Evolutionary conservation across 2,797 vertebrate genomes (phyloP).

Genomic region (Gallinago stenura): DNA sequence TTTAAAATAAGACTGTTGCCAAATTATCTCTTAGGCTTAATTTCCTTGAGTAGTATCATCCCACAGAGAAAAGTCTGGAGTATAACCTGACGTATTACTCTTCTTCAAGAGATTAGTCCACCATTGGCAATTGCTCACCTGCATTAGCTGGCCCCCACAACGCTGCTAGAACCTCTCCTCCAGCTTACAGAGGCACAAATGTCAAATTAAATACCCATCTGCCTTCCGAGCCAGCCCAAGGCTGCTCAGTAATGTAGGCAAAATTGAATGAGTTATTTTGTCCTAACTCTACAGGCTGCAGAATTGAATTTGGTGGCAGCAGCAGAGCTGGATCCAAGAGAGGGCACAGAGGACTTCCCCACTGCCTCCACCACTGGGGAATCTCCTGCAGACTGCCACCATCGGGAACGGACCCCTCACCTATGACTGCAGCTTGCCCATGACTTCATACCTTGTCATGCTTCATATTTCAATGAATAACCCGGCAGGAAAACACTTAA

Average conservation of each 20-base stretch:
- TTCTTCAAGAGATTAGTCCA: neutral
- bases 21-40: slow-evolving; percentile 57
- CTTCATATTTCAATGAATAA: neutral
- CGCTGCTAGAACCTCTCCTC: neutral
- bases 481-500: neutral
- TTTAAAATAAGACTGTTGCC: slow-evolving; percentile 62
- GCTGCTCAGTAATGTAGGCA: neutral
- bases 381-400: rapidly evolving
- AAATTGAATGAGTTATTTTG: slow-evolving; percentile 5
- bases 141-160: neutral
- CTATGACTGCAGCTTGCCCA: neutral
- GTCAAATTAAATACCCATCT: slow-evolving; percentile 31
- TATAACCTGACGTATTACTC: slow-evolving; percentile 16
- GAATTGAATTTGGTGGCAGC: neutral
- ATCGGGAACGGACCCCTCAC: rapidly evolving
- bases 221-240: neutral
- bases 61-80: slow-evolving; percentile 29
- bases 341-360: neutral
- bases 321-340: neutral
- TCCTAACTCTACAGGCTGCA: neutral
- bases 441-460: neutral
- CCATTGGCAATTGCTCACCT: slow-evolving; percentile 1
- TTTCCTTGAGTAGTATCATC: slow-evolving; percentile 56
- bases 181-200: neutral
- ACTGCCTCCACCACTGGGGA: neutral